Evolutionary conservation across 23 tunicate genomes (phyloP), one percentile per base, ranked within the genome.

Genomic region (Styela plicata): DNA sequence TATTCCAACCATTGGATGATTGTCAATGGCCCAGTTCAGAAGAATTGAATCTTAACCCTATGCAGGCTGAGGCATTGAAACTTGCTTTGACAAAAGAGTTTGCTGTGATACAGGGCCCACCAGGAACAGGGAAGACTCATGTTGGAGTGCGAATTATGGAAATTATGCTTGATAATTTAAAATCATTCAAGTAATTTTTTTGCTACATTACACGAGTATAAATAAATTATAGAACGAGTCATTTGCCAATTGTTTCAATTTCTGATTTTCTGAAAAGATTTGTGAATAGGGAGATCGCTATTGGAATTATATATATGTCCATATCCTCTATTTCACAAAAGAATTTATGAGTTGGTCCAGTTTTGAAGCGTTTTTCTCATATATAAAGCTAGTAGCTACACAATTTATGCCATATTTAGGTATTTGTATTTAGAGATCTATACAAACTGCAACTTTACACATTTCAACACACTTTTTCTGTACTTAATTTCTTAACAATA

Each of bases 41-140:
- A 20, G 74, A 75, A 32, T 85, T 89, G 2, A 53, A 69, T 24
- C 68, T 89, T 33, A 86, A 89, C 52, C 30, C 71, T 0, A 70
- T 84, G 5, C 97, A 91, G 78, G 69, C 69, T 2, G 79, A 71
- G 0, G 97, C 97, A 34, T 75, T 91, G 36, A 74, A 82, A 71
- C 61, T 79, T 10, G 97, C 91, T 26, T 73, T 91, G 29, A 82
- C 97, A 23, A 66, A 83, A 13, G 97, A 91, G 70, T 61, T 91
- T 33, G 75, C 97, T 23, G 64, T 90, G 24, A 86, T 91, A 26
- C 92, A 92, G 84, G 97, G 97, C 5, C 97, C 97, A 26, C 97
- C 97, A 22, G 97, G 97, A 44, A 92, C 97, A 32, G 97, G 97
- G 18, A 92, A 92, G 74, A 92, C 97, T 21, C 79, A 83, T 33